These are phyloP conservation scores for Alectura lathami DNA, from an alignment of 2,113 vertebrate species.

Conservation along the genomic window DNA sequence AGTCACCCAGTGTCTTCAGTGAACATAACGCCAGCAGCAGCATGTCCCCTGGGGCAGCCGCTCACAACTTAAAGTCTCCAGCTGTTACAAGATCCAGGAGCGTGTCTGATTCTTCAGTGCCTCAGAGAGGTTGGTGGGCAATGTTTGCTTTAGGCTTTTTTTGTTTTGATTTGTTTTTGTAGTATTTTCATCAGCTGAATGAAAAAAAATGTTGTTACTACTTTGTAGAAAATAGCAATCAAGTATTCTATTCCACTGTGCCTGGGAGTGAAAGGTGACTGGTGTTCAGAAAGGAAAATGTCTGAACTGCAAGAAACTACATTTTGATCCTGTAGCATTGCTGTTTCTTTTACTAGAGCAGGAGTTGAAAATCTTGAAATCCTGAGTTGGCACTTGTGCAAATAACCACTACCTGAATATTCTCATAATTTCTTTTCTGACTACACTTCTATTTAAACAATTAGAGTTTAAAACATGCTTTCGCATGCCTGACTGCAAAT, in stretches of 20 bases:
- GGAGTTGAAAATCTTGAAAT: neutral
- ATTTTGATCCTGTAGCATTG: neutral
- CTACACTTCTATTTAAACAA: neutral
- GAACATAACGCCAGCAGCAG: slow-evolving; percentile 84
- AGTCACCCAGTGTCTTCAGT: slow-evolving; percentile 86
- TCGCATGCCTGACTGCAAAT: neutral
- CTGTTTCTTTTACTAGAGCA: neutral
- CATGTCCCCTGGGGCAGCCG: slow-evolving; percentile 84
- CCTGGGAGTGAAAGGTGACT: neutral
- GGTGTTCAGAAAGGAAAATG: neutral
- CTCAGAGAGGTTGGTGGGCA: slow-evolving; percentile 84
- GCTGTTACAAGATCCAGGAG: slow-evolving; percentile 89
- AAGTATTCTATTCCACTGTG: neutral
- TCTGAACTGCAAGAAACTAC: neutral
- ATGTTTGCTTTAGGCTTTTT: neutral
- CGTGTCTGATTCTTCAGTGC: slow-evolving; percentile 93
- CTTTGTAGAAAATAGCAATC: neutral
- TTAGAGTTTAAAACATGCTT: neutral
- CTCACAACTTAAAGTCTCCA: slow-evolving; percentile 91
- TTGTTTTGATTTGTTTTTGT: neutral
- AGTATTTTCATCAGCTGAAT: neutral
- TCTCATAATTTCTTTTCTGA: neutral
- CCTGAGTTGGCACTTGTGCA: neutral
- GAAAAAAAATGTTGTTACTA: neutral
- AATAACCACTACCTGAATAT: neutral